Evolutionary conservation across 1,140 invertebrate species (phyloP).

Genomic region (Saccostrea cuccullata): DNA sequence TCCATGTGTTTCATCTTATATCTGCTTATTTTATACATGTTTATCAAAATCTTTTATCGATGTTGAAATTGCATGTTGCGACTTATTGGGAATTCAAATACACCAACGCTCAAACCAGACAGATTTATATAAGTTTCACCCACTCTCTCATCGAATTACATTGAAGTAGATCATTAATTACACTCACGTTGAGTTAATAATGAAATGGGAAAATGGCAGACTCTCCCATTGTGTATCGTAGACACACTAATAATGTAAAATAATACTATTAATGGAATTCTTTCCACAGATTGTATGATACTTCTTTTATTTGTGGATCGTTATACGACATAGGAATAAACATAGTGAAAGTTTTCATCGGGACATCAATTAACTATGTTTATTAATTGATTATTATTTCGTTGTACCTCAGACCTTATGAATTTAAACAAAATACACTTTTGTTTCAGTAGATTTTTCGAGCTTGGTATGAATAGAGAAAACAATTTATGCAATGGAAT

Average conservation of each 20-base stretch:
- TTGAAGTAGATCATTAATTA: background rate
- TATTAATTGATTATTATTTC: background rate
- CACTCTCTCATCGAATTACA: background rate
- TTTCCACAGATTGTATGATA: background rate
- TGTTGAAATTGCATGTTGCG: too few species aligned
- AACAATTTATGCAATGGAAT: background rate
- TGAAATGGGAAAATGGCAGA: background rate
- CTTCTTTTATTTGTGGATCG: background rate
- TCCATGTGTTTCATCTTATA: too few species aligned
- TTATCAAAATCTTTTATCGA: too few species aligned
- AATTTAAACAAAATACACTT: background rate
- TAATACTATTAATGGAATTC: too few species aligned
- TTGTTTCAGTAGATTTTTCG: background rate
- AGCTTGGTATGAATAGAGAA: background rate
- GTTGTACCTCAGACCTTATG: background rate
- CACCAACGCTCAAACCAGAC: too few species aligned
- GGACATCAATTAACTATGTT: background rate
- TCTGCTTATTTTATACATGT: too few species aligned
- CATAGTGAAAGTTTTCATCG: background rate
- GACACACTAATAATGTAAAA: too few species aligned
- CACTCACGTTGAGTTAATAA: background rate
- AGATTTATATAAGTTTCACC: too few species aligned
- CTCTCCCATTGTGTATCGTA: background rate
- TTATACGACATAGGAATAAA: background rate
- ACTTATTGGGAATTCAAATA: too few species aligned